A percentile compares a stretch with the other conserved stretches of the same genome.
Conservation (phyloP, 2,113 vertebrate genomes). For the Buteo buteo region DNA sequence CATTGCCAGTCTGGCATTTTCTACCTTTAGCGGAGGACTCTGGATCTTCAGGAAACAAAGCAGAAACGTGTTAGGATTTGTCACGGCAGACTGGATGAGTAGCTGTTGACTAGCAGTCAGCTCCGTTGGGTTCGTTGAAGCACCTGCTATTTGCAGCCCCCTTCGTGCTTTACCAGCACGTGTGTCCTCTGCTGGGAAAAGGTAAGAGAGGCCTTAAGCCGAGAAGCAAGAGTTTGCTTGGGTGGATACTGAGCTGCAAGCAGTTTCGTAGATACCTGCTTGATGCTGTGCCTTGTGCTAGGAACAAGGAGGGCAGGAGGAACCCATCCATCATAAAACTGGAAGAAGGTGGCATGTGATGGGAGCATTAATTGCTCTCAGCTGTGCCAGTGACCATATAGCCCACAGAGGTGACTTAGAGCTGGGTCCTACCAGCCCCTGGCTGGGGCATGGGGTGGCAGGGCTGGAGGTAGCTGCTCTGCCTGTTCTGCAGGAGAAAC, state of each 20-base stretch:
- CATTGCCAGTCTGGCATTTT: no score
- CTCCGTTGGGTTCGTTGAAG: neutral
- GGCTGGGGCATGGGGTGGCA: neutral
- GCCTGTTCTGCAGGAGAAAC: neutral
- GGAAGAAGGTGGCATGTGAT: neutral
- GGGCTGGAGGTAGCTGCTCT: neutral
- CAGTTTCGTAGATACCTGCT: neutral
- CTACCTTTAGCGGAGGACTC: neutral
- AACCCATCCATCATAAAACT: neutral
- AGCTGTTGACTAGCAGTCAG: neutral
- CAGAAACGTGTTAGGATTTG: neutral
- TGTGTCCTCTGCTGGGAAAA: neutral
- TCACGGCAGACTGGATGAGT: neutral
- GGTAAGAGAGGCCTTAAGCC: neutral
- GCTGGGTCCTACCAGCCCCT: neutral
- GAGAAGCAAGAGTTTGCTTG: neutral
- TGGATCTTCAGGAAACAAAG: neutral
- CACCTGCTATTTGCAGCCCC: neutral
- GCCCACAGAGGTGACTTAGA: neutral
- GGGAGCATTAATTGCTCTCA: neutral
- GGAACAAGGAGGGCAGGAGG: neutral
- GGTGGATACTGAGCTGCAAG: neutral
- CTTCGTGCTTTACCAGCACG: neutral
- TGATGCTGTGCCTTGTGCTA: neutral
- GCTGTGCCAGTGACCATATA: rapidly evolving